Evolutionary conservation across 2,113 vertebrate genomes (phyloP).

Genomic region (Salvator merianae): DNA sequence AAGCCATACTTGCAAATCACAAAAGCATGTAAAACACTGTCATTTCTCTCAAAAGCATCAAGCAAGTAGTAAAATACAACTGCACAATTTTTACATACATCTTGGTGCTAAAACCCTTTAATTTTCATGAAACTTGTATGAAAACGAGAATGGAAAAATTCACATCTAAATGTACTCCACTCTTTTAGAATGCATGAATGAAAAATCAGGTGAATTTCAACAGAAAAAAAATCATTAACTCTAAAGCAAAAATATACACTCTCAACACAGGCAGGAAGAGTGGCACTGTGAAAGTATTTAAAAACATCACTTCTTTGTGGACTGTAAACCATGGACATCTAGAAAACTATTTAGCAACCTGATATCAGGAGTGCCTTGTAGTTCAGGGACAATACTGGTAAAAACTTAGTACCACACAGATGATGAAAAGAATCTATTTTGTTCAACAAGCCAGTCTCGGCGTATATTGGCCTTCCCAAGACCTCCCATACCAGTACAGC

Average conservation of each 20-base stretch:
- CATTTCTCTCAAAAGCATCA: not conserved
- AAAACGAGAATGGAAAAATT: not conserved
- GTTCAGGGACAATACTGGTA: too few relatives aligned
- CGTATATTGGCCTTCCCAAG: too few relatives aligned
- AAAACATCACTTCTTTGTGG: too few relatives aligned
- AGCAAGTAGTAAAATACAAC: conserved; percentile 12
- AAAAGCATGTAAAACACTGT: conserved; percentile 38
- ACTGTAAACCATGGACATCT: too few relatives aligned
- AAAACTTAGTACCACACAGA: too few relatives aligned
- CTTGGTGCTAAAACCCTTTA: conserved; percentile 3
- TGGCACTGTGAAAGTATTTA: not conserved
- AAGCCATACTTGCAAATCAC: conserved; percentile 43
- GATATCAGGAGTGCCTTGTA: too few relatives aligned
- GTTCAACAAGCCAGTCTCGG: too few relatives aligned
- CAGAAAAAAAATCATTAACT: not conserved
- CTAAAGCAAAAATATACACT: not conserved
- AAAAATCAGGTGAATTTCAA: not conserved
- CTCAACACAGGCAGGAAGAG: not conserved
- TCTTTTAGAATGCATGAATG: not conserved
- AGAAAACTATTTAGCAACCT: too few relatives aligned
- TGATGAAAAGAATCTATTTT: too few relatives aligned
- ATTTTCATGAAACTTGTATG: conserved; percentile 2
- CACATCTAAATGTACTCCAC: not conserved
- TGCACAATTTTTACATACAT: not conserved
- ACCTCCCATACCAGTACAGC: too few relatives aligned